phyloP scores from a whole-genome alignment of 2,888 invertebrate species.

The Venusia cambrica region DNA sequence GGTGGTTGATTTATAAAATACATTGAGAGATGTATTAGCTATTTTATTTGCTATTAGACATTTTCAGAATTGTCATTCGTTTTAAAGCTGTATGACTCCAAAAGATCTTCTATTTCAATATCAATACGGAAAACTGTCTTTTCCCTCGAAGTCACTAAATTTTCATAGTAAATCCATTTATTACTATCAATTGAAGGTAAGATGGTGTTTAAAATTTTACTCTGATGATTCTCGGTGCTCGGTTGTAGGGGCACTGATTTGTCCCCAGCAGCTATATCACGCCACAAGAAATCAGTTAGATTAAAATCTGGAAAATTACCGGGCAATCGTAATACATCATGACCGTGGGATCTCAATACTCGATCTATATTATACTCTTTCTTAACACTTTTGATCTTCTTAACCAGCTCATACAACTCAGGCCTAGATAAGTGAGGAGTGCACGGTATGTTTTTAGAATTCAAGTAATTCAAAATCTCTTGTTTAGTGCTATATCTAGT shows the following conservation, averaged over 20 bases:
- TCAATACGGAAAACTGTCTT: constrained; percentile 37
- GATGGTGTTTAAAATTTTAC: constrained; percentile 4
- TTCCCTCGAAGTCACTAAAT: constrained; percentile 32
- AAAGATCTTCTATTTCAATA: constrained; percentile 29
- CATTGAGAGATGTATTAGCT: too few species aligned
- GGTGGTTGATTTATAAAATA: too few species aligned
- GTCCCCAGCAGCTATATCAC: constrained; percentile 23
- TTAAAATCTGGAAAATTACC: constrained; percentile 41
- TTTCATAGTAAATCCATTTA: constrained; percentile 26
- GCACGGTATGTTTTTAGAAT: constrained; percentile 45
- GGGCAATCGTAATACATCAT: constrained; percentile 48
- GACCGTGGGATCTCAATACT: constrained; percentile 45
- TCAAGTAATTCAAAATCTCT: constrained; percentile 48
- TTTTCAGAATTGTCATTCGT: too few species aligned
- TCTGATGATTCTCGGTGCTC: constrained; percentile 10
- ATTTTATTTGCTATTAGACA: too few species aligned
- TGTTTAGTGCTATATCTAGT: constrained; percentile 45
- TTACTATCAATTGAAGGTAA: constrained; percentile 3
- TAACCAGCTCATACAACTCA: constrained; percentile 46
- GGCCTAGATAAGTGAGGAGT: constrained; percentile 42
- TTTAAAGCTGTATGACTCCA: constrained; percentile 28
- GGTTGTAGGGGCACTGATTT: neutral
- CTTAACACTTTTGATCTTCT: constrained; percentile 29
- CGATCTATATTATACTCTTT: constrained; percentile 37
- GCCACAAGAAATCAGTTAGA: constrained; percentile 46